Percentiles rank a stretch among this genome's conserved stretches.
These are phyloP conservation scores for Penaeus chinensis DNA, from an alignment of 1,140 invertebrate genomes.

Conservation along the genomic window DNA sequence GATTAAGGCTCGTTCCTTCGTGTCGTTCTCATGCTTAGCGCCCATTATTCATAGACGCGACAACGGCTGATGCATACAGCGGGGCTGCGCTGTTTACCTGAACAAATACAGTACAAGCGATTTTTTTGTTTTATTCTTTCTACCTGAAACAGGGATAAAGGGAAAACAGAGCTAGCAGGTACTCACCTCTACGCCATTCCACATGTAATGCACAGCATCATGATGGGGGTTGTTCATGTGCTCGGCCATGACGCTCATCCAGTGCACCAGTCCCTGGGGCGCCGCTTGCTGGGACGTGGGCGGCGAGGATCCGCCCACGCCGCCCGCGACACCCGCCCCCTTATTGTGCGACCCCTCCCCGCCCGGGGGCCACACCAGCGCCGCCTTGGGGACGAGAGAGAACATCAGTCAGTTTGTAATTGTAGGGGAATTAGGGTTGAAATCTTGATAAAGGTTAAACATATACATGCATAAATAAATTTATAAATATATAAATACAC, in stretches of 20 bases:
- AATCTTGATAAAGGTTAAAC: not conserved
- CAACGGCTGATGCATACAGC: too few relatives aligned
- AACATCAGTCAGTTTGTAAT: not conserved
- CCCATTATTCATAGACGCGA: too few relatives aligned
- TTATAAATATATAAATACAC: slow-evolving; percentile 22
- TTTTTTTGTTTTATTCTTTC: not conserved
- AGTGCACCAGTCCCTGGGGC: slow-evolving; percentile 75
- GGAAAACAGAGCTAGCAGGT: not conserved
- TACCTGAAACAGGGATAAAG: not conserved
- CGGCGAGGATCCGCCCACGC: slow-evolving; percentile 58
- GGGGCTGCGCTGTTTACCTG: too few relatives aligned
- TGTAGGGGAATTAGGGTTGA: not conserved
- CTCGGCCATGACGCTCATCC: slow-evolving; percentile 87
- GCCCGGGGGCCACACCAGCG: slow-evolving; percentile 68
- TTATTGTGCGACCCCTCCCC: slow-evolving; percentile 70
- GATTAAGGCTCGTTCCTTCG: too few relatives aligned
- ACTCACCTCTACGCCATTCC: slow-evolving; percentile 77
- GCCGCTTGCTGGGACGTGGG: slow-evolving; percentile 58
- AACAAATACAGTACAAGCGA: not conserved
- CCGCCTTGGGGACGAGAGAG: slow-evolving; percentile 66
- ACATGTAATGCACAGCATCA: slow-evolving; percentile 76
- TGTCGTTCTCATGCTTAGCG: too few relatives aligned
- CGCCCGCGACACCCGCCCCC: slow-evolving; percentile 65
- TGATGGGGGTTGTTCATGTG: slow-evolving; percentile 76
- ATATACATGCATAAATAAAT: slow-evolving; percentile 24